These are phyloP conservation scores for Ectemnius cavifrons DNA, from an alignment of 2,888 invertebrate genomes.

Conservation along the genomic window DNA sequence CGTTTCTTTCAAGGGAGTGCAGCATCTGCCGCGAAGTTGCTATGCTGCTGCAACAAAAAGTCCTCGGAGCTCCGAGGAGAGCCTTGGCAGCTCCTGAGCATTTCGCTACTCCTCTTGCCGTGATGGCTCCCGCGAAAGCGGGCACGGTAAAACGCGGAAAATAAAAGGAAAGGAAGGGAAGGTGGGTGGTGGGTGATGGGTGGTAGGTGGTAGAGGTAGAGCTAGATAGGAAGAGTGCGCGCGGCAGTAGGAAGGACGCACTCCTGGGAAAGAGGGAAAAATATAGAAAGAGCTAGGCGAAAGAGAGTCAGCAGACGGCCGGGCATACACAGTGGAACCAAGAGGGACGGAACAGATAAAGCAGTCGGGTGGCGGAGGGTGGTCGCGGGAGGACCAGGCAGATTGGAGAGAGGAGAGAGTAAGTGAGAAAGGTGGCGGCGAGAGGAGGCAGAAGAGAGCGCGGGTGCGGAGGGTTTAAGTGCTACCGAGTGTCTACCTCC, in stretches of 20 bases:
- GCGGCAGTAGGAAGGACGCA: constrained; percentile 19
- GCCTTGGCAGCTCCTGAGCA: constrained; percentile 10
- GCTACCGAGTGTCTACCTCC: constrained; percentile 75
- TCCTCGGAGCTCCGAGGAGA: constrained; percentile 14
- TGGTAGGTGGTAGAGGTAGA: not conserved
- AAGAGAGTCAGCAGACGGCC: constrained; percentile 22
- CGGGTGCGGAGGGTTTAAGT: constrained; percentile 70
- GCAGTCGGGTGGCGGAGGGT: constrained; percentile 37
- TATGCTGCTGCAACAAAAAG: not conserved
- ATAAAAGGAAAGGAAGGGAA: not conserved
- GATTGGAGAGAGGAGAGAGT: constrained; percentile 47
- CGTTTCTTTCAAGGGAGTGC: not conserved
- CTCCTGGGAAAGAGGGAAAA: constrained; percentile 20
- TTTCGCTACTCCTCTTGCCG: constrained; percentile 35
- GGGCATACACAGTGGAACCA: constrained; percentile 18
- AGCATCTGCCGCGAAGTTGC: not conserved
- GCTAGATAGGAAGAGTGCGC: not conserved
- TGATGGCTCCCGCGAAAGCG: constrained; percentile 16
- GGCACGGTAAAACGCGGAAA: not conserved
- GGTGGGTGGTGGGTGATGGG: no score
- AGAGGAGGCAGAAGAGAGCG: constrained; percentile 29
- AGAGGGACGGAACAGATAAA: constrained; percentile 49
- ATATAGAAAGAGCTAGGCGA: constrained; percentile 14
- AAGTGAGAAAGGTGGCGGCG: constrained; percentile 45
- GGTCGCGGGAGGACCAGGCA: constrained; percentile 27